These are phyloP conservation scores for Halictus quadricinctus DNA, from an alignment of 2,888 invertebrate species.

Conservation along the genomic window DNA sequence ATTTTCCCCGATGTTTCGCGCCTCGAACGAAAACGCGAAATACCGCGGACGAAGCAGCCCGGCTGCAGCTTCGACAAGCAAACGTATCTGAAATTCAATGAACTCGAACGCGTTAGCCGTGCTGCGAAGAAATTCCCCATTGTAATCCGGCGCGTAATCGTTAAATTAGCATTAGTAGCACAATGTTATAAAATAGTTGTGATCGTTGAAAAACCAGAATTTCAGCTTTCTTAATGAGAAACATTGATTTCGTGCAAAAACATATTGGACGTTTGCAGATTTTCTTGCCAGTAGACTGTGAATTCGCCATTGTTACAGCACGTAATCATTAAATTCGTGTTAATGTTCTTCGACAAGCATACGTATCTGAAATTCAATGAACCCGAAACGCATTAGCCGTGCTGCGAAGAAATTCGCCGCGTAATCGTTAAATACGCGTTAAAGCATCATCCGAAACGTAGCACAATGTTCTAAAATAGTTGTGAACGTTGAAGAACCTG, in stretches of 20 bases:
- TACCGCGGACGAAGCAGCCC: background rate
- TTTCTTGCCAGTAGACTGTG: too few species aligned
- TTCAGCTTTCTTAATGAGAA: too few species aligned
- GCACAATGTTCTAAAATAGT: too few species aligned
- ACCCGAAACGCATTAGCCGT: background rate
- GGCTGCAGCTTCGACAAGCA: slow-evolving; percentile 1
- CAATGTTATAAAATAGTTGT: too few species aligned
- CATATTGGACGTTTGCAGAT: too few species aligned
- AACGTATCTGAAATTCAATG: background rate
- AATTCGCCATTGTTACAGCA: too few species aligned
- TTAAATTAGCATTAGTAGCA: background rate
- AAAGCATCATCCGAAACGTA: too few species aligned
- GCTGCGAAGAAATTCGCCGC: background rate
- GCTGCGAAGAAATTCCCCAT: background rate
- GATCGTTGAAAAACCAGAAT: too few species aligned
- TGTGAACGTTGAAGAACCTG: too few species aligned
- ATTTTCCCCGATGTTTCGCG: slow-evolving; percentile 40
- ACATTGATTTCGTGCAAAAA: too few species aligned
- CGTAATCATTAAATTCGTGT: too few species aligned
- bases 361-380: background rate
- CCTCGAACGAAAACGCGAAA: slow-evolving; percentile 35
- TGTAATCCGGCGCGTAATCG: background rate
- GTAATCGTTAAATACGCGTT: too few species aligned
- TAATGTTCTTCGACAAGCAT: background rate
- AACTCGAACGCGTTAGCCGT: background rate